Evolutionary conservation across 2,113 vertebrate genomes (phyloP).

Genomic region (Herpetotheres cachinnans): DNA sequence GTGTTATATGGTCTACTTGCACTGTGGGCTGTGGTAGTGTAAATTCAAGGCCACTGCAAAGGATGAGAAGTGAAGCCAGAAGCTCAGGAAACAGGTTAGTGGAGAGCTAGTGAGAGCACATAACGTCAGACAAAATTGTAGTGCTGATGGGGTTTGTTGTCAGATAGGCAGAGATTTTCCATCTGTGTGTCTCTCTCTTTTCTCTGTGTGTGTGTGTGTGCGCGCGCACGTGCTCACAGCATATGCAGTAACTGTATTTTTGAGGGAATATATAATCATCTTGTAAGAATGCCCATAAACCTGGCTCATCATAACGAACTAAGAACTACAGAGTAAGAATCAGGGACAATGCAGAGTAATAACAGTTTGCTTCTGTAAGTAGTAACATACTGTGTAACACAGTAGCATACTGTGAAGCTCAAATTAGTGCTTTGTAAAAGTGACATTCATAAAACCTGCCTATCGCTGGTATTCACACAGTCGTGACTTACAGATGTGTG

Average conservation of each 20-base stretch:
- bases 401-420: background rate
- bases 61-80: background rate
- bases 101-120: background rate
- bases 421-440: constrained; percentile 12
- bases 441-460: background rate
- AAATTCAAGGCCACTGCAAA: background rate
- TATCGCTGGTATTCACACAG: background rate
- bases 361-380: background rate
- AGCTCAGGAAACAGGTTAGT: background rate
- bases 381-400: too few relatives aligned
- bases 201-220: fast-evolving
- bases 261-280: background rate
- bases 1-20: background rate
- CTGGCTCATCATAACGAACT: background rate
- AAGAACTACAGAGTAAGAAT: background rate
- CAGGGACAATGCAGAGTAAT: background rate
- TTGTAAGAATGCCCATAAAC: background rate
- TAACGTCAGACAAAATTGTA: background rate
- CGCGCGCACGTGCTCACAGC: too few relatives aligned
- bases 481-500: background rate
- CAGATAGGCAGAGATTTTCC: background rate
- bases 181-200: background rate
- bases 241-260: background rate
- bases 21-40: background rate
- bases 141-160: background rate